Evolutionary conservation across 2,888 invertebrate genomes (phyloP), one percentile per base, ranked within the genome.

Genomic region (Tethea ocularis): DNA sequence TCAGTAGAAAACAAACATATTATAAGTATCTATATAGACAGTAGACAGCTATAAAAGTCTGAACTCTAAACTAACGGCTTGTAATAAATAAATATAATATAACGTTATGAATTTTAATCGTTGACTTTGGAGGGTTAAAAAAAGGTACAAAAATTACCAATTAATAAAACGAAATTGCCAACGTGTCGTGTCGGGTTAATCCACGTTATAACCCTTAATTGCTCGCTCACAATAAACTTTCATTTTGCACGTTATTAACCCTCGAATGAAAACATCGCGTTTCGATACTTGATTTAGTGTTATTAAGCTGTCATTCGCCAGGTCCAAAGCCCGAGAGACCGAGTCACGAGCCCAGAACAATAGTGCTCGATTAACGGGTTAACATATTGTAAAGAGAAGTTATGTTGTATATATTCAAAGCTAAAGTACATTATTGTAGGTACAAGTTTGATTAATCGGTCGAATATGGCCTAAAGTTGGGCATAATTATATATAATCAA

Each of bases 231-330:
- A 82, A 83, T 83, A 81, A 82, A 83, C 71, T 81, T 83, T 79
- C 80, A 80, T 82, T 83, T 82, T 77, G 75, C 70, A 69, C 78
- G 71, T 77, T 81, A 83, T 83, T 83, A 82, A 79, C 73, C 75
- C 68, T 67, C 63, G 65, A 76, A 82, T 83, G 82, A 78, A 80
- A 82, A 78, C 79, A 80, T 78, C 74, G 71, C 51, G 74, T 65
- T 63, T 64, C 77, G 77, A 84, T 84, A 82, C 78, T 82, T 89
- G 88, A 89, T 89, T 87, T 88, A 89, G 84, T 84, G 83, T 89
- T 88, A 89, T 89, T 89, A 88, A 89, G 74, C 84, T 88, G 89
- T 88, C 89, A 88, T 62, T 75, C 74, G 81, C 85, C 83, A 53
- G 68, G 70, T 71, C 70, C 74, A 61, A 65, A 73, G 76, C 77